Base-by-base conservation (phyloP, 2,888 invertebrate species). In the Thymelicus acteon region DNA sequence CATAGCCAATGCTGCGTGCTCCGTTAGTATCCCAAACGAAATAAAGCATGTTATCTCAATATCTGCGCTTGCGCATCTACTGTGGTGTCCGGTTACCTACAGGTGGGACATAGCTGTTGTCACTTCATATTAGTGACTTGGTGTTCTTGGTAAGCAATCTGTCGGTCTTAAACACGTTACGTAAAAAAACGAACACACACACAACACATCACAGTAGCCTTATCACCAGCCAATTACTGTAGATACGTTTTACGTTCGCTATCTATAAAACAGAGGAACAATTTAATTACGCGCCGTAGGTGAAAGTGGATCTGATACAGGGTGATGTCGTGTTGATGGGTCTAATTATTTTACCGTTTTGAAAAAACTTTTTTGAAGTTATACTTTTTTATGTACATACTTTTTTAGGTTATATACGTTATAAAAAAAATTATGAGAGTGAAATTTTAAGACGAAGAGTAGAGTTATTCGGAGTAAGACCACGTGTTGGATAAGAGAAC, bases 221-320 rank as follows among this genome's bases (percentile, higher is more conserved):
- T 63, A 69, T 69, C 69, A 58, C 15, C 48, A 48, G 57, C 39
- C 62, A 69, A 69, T 69, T 62, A 63, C 44, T 69, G 52, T 69
- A 69, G 62, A 69, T 69, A 69, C 48, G 15, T 63, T 69, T 69
- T 57, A 61, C 69, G 63, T 69, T 54, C 31, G 13, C 62, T 24
- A 57, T 69, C 62, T 44, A 69, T 68, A 69, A 62, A 62, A 68
- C 37, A 49, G 37, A 63, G 8, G 6, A 63, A 63, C 37, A 49
- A 63, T 63, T 63, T 63, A 49, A 63, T 49, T 63, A 63, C 63
- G 49, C 39, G 24, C 24, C 24, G 6, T 48, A 37, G 60, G 67
- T 67, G 68, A 68, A 68, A 62, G 68, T 47, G 24, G 31, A 40
- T 6, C 7, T 31, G 7, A 49, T 61, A 63, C 49, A 63, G 63